These are phyloP conservation scores for Carterocephalus palaemon DNA, from an alignment of 2,888 invertebrate species.

Conservation along the genomic window DNA sequence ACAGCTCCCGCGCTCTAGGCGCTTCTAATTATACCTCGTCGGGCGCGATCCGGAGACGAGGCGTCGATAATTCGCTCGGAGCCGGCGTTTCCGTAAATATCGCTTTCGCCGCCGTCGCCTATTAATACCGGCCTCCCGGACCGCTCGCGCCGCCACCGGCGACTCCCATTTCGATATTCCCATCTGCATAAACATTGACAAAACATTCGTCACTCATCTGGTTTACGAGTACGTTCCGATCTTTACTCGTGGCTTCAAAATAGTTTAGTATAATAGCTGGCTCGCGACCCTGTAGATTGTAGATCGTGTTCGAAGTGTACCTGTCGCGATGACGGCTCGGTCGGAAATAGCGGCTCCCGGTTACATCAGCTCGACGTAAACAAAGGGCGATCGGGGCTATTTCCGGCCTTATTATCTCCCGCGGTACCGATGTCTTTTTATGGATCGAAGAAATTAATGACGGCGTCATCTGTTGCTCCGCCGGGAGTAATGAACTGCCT, in stretches of 20 bases:
- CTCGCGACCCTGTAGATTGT: no score
- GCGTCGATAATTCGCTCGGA: slow-evolving; percentile 38
- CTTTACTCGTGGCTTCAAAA: no score
- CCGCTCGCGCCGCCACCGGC: slow-evolving; percentile 21
- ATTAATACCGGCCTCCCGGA: slow-evolving; percentile 38
- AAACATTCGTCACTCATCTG: no score
- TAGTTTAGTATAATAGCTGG: no score
- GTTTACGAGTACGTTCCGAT: no score
- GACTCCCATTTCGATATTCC: slow-evolving; percentile 1
- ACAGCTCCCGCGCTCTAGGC: slow-evolving; percentile 58
- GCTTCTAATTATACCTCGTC: slow-evolving; percentile 63
- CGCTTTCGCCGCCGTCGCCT: slow-evolving; percentile 31
- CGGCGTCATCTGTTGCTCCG: no score
- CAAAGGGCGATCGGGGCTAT: slow-evolving; percentile 15
- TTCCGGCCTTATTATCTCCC: slow-evolving; percentile 19
- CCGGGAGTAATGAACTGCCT: no score
- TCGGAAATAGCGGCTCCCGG: no score
- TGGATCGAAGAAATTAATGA: slow-evolving; percentile 6
- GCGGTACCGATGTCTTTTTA: slow-evolving; percentile 12
- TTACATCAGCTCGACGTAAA: no score
- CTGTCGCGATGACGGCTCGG: no score
- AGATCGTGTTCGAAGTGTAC: no score
- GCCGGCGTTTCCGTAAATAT: slow-evolving; percentile 52
- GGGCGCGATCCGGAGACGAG: slow-evolving; percentile 37
- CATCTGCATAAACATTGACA: background rate